Base-by-base conservation (phyloP, 2,888 invertebrate genomes). In the Megamerina dolium region DNA sequence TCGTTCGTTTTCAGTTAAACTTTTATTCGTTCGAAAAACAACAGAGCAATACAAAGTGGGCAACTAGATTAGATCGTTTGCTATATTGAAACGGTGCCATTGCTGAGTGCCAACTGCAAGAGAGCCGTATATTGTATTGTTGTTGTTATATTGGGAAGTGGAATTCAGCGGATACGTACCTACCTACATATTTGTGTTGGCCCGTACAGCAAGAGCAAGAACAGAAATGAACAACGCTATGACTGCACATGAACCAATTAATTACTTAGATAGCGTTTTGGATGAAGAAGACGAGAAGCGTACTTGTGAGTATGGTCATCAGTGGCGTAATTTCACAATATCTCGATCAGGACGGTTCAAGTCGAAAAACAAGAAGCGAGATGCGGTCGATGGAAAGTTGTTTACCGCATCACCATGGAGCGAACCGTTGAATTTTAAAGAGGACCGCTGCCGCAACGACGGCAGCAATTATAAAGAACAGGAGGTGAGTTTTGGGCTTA, bases 341-440 rank as follows among this genome's bases (percentile, higher is more conserved):
- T 79, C 80, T 0, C 66, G 79, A 46, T 80, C 80, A 23, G 79
- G 79, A 3, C 70, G 78, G 52, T 74, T 79, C 70, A 75, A 73
- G 57, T 78, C 78, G 51, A 73, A 75, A 10, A 74, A 75, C 46
- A 77, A 74, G 60, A 75, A 75, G 51, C 66, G 80, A 18, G 74
- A 76, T 50, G 73, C 75, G 0, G 59, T 77, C 17, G 71, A 73
- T 46, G 60, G 75, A 43, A 77, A 77, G 45, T 61, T 78, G 23
- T 79, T 77, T 58, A 77, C 77, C 54, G 58, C 49, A 38, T 14
- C 43, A 4, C 18, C 21, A 34, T 19, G 13, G n/a, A n/a, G n/a
- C n/a, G n/a, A n/a, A n/a, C n/a, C n/a, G n/a, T n/a, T n/a, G n/a
- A n/a, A n/a, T n/a, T n/a, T n/a, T n/a, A n/a, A n/a, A n/a, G n/a